Conservation (phyloP, 2,113 vertebrate species). For the Corythornis madagascariensis region DNA sequence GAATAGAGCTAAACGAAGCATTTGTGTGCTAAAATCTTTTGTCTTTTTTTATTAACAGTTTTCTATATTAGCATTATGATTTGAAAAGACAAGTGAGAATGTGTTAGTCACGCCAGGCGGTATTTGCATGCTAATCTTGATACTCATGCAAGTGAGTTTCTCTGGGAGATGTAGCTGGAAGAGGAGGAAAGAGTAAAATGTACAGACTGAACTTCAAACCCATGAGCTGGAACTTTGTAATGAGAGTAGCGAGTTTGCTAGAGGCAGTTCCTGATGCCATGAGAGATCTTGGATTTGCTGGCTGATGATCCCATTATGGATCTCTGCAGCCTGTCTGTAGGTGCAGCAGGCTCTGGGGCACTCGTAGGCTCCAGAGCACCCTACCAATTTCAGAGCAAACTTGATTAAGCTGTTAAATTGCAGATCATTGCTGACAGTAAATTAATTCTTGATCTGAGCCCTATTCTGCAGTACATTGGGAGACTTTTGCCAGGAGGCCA, state of each 20-base stretch:
- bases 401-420: slow-evolving; percentile 69
- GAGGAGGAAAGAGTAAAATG: background rate
- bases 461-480: background rate
- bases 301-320: background rate
- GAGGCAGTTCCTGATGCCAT: background rate
- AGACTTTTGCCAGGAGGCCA: slow-evolving; percentile 39
- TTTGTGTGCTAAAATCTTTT: background rate
- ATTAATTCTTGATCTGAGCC: slow-evolving; percentile 70
- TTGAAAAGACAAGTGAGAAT: background rate
- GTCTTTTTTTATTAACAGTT: background rate
- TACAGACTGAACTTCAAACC: background rate
- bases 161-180: background rate
- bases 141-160: background rate
- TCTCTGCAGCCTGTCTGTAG: background rate
- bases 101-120: background rate
- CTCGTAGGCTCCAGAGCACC: slow-evolving; percentile 31
- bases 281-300: background rate
- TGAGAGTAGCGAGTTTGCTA: background rate
- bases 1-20: background rate
- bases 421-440: slow-evolving; percentile 65
- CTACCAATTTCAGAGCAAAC: slow-evolving; percentile 49
- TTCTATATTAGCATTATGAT: background rate
- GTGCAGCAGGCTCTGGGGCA: slow-evolving; percentile 23
- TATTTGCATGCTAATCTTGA: background rate
- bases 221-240: background rate